Base-by-base conservation (phyloP, 2,113 vertebrate genomes). In the Anas platyrhynchos region DNA sequence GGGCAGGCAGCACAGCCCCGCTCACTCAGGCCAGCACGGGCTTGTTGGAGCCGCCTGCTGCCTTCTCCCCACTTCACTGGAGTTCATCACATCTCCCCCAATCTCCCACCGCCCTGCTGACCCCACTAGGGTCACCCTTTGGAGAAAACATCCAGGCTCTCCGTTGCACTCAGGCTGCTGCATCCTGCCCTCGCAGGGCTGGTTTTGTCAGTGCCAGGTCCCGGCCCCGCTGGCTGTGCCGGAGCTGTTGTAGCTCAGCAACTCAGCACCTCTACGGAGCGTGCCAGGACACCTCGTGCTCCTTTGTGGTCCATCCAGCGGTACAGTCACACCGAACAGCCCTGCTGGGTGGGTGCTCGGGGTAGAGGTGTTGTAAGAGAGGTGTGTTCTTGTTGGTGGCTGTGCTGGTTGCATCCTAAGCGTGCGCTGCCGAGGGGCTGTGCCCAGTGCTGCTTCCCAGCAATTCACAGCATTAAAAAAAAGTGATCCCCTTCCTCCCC, bases 291-390 rank as follows among this genome's bases (percentile, higher is more conserved):
- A 91, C 76, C 6, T 0, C 11, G 6, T 21, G 68, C 86, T 92
- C 72, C 92, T 96, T 94, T 94, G 92, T 94, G 93, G 88, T 93
- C 92, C 83, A 56, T 93, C 96, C 92, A 92, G 77, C 4, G 1
- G 5, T 67, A 61, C 48, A 92, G 86, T 93, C 95, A 93, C 92
- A 74, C 94, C 80, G 23, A 93, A 77, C 94, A 75, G 88, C 94
- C 91, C 16, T 11, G 88, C 94, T 84, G 68, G 88, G 71, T 95
- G 95, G 86, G 77, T 91, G 77, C 73, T 81, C 61, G 48, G 1
- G 0, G 46, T 85, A 54, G 50, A 82, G 69, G 21, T 83, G 92
- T 50, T 90, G 68, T 77, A 38, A 11, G 26, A 38, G 38, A 41
- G 62, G 36, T 50, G 50, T 52, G 23, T 52, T 52, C 50, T 52